Conservation (phyloP, 2,113 vertebrate genomes). For the Baryphthengus martii region DNA sequence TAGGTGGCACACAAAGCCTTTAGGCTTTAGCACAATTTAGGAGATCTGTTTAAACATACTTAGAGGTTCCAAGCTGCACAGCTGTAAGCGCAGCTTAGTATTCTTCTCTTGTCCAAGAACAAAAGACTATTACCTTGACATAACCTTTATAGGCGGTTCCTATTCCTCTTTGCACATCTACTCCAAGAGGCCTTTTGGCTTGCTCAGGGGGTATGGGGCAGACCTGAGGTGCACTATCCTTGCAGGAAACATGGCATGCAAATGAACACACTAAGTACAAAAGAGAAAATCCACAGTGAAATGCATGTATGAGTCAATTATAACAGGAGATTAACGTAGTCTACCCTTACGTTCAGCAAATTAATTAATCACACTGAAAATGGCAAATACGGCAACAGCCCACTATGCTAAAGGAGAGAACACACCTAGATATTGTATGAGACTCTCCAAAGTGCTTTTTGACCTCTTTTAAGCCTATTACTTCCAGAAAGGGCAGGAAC, state of each 20-base stretch:
- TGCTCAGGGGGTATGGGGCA: conserved; percentile 96
- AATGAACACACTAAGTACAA: conserved; percentile 89
- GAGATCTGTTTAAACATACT: neutral
- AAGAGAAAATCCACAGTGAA: conserved; percentile 52
- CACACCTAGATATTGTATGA: neutral
- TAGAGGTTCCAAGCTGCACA: neutral
- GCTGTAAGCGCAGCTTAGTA: neutral
- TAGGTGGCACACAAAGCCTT: neutral
- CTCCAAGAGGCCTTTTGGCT: conserved; percentile 91
- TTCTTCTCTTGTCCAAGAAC: neutral
- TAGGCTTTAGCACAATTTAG: neutral
- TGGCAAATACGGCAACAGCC: neutral
- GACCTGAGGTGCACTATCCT: conserved; percentile 90
- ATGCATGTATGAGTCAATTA: neutral
- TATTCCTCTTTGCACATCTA: conserved; percentile 95
- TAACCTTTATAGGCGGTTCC: conserved; percentile 97
- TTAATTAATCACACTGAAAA: neutral
- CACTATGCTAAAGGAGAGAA: neutral
- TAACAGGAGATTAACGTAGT: neutral
- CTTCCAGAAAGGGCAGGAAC: neutral
- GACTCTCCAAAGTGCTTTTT: neutral
- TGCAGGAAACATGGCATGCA: conserved; percentile 92
- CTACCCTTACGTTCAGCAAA: neutral
- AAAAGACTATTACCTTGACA: conserved; percentile 84
- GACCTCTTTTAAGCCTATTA: neutral